phyloP scores from a whole-genome alignment of 2,888 invertebrate species.

The Xiphydria camelus region DNA sequence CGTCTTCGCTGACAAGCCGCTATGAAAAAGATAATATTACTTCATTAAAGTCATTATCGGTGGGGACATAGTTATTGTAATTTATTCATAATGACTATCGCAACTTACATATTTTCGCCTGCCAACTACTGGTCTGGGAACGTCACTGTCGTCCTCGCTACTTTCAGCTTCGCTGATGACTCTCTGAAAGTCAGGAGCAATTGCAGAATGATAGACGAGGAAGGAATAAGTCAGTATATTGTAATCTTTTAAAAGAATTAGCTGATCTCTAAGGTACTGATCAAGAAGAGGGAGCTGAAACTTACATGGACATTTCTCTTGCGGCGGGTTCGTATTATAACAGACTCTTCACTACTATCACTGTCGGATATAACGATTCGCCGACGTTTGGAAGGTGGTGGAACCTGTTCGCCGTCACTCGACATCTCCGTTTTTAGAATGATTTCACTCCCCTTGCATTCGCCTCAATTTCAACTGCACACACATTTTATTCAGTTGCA shows the following conservation, averaged over 20 bases:
- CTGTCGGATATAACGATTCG: conserved; percentile 41
- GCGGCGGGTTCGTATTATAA: conserved; percentile 34
- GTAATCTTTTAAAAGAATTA: too few relatives aligned
- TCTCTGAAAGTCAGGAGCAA: conserved; percentile 61
- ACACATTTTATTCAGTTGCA: neutral
- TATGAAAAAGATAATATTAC: conserved; percentile 21
- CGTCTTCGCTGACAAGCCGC: conserved; percentile 41
- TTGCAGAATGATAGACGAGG: too few relatives aligned
- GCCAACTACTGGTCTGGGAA: conserved; percentile 35
- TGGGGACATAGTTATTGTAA: conserved; percentile 4
- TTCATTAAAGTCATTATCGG: neutral
- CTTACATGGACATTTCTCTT: conserved; percentile 44
- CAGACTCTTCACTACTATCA: conserved; percentile 49
- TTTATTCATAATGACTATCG: too few relatives aligned
- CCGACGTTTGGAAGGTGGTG: conserved; percentile 40
- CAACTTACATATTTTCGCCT: conserved; percentile 43
- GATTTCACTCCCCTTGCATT: conserved; percentile 30
- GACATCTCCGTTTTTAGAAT: conserved; percentile 38
- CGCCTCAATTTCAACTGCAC: neutral
- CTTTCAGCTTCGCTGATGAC: conserved; percentile 61
- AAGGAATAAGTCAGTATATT: too few relatives aligned
- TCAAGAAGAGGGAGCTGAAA: conserved; percentile 10
- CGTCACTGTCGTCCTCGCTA: conserved; percentile 42
- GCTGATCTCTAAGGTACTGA: neutral
- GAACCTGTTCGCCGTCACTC: conserved; percentile 42